Base-by-base conservation (phyloP, 2,113 vertebrate species). In the Pangasianodon hypophthalmus region DNA sequence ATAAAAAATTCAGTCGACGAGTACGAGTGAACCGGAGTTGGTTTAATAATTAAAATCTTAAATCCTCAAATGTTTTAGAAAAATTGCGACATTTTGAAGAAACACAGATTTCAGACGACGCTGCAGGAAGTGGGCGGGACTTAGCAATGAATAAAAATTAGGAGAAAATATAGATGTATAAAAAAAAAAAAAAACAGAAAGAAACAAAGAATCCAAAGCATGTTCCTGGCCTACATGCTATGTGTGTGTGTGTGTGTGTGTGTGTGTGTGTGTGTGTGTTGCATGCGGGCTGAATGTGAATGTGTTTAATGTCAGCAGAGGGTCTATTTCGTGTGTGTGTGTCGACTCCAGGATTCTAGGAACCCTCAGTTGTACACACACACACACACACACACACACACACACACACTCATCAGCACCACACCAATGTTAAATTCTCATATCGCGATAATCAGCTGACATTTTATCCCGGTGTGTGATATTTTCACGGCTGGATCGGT, bases 251-350 rank as follows among this genome's bases (percentile, higher is more conserved):
- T 80, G 77, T 80, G 79, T 32, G 50, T 75, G 73, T 75, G 71
- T 75, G 71, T 75, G 79, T 50, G 77, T 16, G 77, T 50, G 77
- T 52, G 77, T 79, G 75, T 79, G 73, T 80, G 77, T 80, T 32
- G 50, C 29, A 32, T 81, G 79, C 14, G 14, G 48, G 48, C 18
- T 83, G 81, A 82, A 82, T 81, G 50, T 54, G 50, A 54, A 54
- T 32, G 18, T 56, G 80, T 56, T 81, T 79, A 79, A 79, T 50
- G 24, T 79, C 48, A 81, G 79, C 29, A 11, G 52, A 56, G 80
- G 80, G 52, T 83, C 52, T 41, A 58, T 56, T 58, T 83, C 52
- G 19, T 82, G 52, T 56, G n/a, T 75, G 71, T 82, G 50, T 82
- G 29, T 56, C 6, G 52, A 37, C 50, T 82, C 18, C 18, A 37